A percentile compares a stretch with the other conserved stretches of the same genome.
phyloP scores from a whole-genome alignment of 2,113 vertebrate genomes.

The Podarcis muralis region DNA sequence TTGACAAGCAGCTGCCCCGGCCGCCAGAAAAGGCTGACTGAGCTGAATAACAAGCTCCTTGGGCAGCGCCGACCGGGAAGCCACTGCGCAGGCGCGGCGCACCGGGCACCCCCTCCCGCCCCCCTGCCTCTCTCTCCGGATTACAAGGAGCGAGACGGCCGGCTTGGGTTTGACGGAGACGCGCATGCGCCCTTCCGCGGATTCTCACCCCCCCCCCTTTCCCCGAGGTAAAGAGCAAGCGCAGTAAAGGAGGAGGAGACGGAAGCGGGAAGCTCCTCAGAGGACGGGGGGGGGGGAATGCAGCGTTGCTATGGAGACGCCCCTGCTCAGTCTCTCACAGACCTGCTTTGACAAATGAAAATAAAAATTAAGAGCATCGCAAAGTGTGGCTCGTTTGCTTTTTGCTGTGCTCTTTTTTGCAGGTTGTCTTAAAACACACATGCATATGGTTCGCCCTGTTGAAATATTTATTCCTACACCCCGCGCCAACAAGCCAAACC shows the following conservation, averaged over 20 bases:
- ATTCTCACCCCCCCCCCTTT: background rate
- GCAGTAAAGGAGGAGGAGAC: background rate
- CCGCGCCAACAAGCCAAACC: background rate
- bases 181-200: background rate
- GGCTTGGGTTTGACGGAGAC: fast-evolving
- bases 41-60: background rate
- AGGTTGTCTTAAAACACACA: background rate
- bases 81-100: background rate
- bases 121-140: background rate
- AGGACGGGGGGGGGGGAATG: no score
- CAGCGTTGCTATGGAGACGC: background rate
- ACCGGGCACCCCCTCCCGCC: no score
- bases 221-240: background rate
- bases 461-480: background rate
- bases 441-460: background rate
- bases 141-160: background rate
- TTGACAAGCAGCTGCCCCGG: background rate
- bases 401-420: no score
- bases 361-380: background rate
- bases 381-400: no score
- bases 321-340: background rate
- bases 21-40: background rate
- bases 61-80: background rate
- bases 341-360: background rate
- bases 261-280: background rate